Conservation (phyloP, 2,113 vertebrate species). For the Zosterops japonicus region DNA sequence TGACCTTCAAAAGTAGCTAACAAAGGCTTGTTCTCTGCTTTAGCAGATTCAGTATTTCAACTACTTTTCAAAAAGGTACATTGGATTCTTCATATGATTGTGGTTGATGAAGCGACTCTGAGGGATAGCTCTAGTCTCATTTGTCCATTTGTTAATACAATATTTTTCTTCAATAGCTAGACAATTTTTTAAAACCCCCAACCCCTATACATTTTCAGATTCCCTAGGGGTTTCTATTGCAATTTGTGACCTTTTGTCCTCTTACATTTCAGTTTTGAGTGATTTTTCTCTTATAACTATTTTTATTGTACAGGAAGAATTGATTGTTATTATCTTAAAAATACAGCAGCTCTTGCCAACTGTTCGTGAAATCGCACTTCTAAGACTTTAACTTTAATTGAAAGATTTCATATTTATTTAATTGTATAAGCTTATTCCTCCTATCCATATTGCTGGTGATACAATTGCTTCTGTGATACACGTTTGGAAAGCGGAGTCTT, state of each 20-base stretch:
- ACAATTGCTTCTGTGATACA: background rate
- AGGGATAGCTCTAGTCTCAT: conserved; percentile 61
- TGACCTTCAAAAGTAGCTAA: conserved; percentile 68
- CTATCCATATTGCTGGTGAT: background rate
- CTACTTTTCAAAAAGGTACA: conserved; percentile 61
- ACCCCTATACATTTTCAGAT: conserved; percentile 50
- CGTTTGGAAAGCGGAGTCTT: background rate
- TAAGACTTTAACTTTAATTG: conserved; percentile 34
- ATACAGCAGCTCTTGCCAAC: conserved; percentile 16
- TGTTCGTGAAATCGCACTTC: background rate
- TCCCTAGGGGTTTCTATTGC: conserved; percentile 56
- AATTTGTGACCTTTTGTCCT: conserved; percentile 57
- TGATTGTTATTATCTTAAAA: conserved; percentile 61
- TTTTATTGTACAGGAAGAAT: conserved; percentile 57
- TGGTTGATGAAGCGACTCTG: conserved; percentile 61
- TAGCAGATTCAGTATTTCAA: conserved; percentile 67
- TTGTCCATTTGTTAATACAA: conserved; percentile 63
- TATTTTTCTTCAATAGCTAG: conserved; percentile 64
- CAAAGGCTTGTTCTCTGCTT: conserved; percentile 67
- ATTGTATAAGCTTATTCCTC: conserved; percentile 7
- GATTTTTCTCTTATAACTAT: conserved; percentile 45
- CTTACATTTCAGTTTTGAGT: conserved; percentile 40
- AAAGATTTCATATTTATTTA: conserved; percentile 57
- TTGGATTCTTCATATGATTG: conserved; percentile 62
- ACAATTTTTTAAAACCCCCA: conserved; percentile 53